phyloP scores from a whole-genome alignment of 2,888 invertebrate genomes.

The Nipponacmea schrenckii region DNA sequence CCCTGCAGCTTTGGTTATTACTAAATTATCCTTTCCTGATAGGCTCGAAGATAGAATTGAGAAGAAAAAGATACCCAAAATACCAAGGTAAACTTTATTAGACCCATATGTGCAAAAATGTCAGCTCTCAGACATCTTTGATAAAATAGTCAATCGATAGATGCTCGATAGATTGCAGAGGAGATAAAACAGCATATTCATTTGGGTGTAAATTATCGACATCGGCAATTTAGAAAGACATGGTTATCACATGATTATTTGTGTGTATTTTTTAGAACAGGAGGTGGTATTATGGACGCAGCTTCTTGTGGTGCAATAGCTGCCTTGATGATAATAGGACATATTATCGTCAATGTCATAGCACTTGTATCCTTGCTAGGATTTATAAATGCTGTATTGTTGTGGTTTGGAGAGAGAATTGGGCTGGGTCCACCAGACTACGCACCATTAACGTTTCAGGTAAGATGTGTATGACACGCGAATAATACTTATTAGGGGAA shows the following conservation, averaged over 20 bases:
- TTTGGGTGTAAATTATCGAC: too few species aligned
- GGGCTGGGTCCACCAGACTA: slow-evolving; percentile 29
- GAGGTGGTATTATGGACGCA: slow-evolving; percentile 44
- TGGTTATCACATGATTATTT: too few species aligned
- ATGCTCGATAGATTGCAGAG: neutral
- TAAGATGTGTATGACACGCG: slow-evolving; percentile 15
- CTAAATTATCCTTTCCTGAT: slow-evolving; percentile 90
- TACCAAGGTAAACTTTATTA: neutral
- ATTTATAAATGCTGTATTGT: slow-evolving; percentile 45
- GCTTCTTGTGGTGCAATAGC: slow-evolving; percentile 45
- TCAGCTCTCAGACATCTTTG: neutral
- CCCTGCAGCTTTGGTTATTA: slow-evolving; percentile 88
- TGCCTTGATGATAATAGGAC: slow-evolving; percentile 43
- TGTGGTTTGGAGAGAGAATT: slow-evolving; percentile 48
- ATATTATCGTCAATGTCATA: slow-evolving; percentile 48
- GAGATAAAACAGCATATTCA: too few species aligned
- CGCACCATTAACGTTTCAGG: slow-evolving; percentile 42
- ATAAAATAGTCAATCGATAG: neutral
- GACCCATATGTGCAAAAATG: neutral
- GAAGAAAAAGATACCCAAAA: neutral
- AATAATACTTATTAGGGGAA: too few species aligned
- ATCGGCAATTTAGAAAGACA: too few species aligned
- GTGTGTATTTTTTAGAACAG: slow-evolving; percentile 30
- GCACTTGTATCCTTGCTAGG: slow-evolving; percentile 47
- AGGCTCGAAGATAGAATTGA: slow-evolving; percentile 58